These are phyloP conservation scores for Camponotus vicinus DNA, from an alignment of 1,140 invertebrate genomes.

Conservation along the genomic window DNA sequence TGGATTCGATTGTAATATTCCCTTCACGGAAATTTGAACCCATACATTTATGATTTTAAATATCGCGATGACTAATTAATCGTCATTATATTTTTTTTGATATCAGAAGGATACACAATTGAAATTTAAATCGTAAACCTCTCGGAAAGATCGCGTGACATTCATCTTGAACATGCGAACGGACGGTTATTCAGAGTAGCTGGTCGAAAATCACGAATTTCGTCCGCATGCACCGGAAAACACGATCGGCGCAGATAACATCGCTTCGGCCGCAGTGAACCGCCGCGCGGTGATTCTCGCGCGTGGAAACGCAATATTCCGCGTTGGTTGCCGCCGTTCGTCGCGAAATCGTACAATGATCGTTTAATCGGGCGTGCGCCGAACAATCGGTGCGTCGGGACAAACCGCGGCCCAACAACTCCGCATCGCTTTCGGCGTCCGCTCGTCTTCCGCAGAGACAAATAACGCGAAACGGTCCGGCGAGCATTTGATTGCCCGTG, in stretches of 20 bases:
- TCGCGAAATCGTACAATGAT: conserved; percentile 79
- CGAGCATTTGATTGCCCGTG: conserved; percentile 85
- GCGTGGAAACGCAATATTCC: conserved; percentile 77
- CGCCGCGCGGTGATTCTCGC: conserved; percentile 49
- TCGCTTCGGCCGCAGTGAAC: conserved; percentile 44
- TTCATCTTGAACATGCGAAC: conserved; percentile 10
- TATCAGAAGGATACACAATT: not conserved
- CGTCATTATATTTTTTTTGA: not conserved
- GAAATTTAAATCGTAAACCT: not conserved
- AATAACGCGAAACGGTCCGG: conserved; percentile 82
- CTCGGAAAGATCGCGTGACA: not conserved
- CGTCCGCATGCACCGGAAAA: conserved; percentile 36
- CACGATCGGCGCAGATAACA: conserved; percentile 52
- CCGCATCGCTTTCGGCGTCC: conserved; percentile 68
- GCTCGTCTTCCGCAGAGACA: conserved; percentile 85
- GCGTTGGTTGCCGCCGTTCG: conserved; percentile 55
- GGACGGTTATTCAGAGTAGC: conserved; percentile 29
- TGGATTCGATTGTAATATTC: not conserved
- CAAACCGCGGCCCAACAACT: conserved; percentile 71
- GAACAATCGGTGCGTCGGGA: conserved; percentile 82
- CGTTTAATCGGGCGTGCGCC: conserved; percentile 85
- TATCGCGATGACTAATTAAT: not conserved
- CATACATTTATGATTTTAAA: not conserved
- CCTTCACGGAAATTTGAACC: not conserved
- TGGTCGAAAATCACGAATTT: conserved; percentile 49